Percentiles rank a stretch among this genome's conserved stretches.
These are phyloP conservation scores for Alaudala cheleensis DNA, from an alignment of 2,113 vertebrate genomes.

Conservation along the genomic window DNA sequence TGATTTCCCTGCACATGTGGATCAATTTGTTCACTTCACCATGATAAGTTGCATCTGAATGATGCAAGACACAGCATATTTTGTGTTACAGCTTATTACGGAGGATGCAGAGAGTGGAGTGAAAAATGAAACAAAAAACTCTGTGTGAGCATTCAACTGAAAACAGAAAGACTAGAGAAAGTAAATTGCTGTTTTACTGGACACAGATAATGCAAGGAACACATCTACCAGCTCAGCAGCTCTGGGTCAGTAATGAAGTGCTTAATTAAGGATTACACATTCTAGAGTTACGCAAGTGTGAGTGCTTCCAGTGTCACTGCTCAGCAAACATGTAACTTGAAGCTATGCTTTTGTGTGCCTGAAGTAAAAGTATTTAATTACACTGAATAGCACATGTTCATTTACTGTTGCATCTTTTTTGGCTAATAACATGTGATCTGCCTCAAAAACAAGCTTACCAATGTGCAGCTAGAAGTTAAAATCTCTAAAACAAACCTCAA, in stretches of 20 bases:
- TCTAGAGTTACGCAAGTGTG: not conserved
- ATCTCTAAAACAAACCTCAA: constrained; percentile 71
- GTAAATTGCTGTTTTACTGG: not conserved
- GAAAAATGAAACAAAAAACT: not conserved
- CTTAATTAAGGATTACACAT: not conserved
- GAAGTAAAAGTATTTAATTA: not conserved
- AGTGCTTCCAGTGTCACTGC: not conserved
- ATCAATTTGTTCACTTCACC: not conserved
- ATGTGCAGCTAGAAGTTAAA: not conserved
- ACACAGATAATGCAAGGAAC: not conserved
- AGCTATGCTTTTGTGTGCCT: not conserved
- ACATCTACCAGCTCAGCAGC: not conserved
- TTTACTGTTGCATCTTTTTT: not conserved
- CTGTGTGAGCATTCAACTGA: not conserved
- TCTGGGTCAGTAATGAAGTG: not conserved
- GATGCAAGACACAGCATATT: not conserved
- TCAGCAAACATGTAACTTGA: not conserved
- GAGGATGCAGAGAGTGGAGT: not conserved
- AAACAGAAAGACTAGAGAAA: not conserved
- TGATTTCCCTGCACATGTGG: not conserved
- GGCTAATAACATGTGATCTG: not conserved
- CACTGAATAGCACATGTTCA: not conserved
- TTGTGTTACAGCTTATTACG: not conserved
- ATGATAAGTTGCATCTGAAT: not conserved
- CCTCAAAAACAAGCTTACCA: not conserved